A percentile compares a stretch with the other conserved stretches of the same genome.
phyloP scores from a whole-genome alignment of 2,113 vertebrate species.

The Neogobius melanostomus region DNA sequence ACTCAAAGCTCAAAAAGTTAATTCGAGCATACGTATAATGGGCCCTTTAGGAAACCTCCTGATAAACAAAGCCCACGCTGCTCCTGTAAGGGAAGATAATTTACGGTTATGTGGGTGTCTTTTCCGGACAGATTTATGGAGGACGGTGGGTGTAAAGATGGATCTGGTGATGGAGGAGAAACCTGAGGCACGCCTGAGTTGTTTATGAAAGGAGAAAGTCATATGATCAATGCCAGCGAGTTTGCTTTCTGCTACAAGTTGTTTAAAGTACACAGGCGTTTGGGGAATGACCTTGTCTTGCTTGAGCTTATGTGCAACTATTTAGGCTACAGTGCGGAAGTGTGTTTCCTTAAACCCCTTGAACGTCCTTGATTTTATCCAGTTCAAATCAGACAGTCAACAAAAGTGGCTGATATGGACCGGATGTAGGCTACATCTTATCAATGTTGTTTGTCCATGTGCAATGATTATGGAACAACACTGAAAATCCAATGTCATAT shows the following conservation, averaged over 20 bases:
- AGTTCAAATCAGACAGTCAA: slow-evolving; percentile 13
- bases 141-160: slow-evolving; percentile 39
- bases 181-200: slow-evolving; percentile 34
- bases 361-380: slow-evolving; percentile 6
- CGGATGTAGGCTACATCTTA: no score
- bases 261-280: background rate
- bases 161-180: slow-evolving; percentile 48
- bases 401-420: background rate
- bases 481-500: no score
- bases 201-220: slow-evolving; percentile 38
- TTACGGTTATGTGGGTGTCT: slow-evolving; percentile 48
- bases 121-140: slow-evolving; percentile 57
- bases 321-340: slow-evolving; percentile 14
- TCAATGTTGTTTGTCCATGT: no score
- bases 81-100: slow-evolving; percentile 20
- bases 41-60: no score
- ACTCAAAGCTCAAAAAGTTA: no score
- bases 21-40: no score
- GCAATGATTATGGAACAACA: no score
- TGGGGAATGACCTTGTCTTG: slow-evolving; percentile 18
- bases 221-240: slow-evolving; percentile 3
- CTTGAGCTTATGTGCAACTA: slow-evolving; percentile 6
- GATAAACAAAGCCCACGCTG: background rate
- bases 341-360: background rate
- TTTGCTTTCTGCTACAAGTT: background rate